Percentiles rank a stretch among this genome's conserved stretches.
Conservation (phyloP, 1,140 invertebrate genomes). For the Lordiphosa stackelbergi region DNA sequence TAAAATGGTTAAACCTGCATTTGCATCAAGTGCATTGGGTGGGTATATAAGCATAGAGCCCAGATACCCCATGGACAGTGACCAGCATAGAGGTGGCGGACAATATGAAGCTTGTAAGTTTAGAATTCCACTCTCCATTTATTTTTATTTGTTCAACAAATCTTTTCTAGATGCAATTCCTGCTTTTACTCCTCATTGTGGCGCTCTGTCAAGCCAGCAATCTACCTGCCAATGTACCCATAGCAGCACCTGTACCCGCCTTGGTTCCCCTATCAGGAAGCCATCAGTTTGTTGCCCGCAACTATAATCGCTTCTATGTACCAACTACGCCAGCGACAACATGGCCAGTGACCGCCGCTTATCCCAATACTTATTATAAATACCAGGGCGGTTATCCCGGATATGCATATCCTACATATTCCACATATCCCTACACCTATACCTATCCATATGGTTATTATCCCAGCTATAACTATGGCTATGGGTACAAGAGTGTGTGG, state of each 20-base stretch:
- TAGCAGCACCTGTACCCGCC: slow-evolving; percentile 11
- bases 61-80: no score
- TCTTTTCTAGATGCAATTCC: no score
- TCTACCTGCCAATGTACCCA: no score
- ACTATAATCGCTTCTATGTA: slow-evolving; percentile 52
- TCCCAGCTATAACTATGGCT: slow-evolving; percentile 51
- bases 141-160: no score
- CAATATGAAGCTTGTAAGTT: no score
- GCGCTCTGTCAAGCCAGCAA: no score
- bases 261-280: slow-evolving; percentile 46
- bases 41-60: no score
- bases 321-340: slow-evolving; percentile 15
- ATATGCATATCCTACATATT: slow-evolving; percentile 15
- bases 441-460: slow-evolving; percentile 47
- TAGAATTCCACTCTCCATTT: no score
- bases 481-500: slow-evolving; percentile 57
- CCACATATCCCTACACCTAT: slow-evolving; percentile 25
- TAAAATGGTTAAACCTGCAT: no score
- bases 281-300: slow-evolving; percentile 61
- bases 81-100: no score
- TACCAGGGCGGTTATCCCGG: slow-evolving; percentile 24
- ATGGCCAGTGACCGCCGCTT: slow-evolving; percentile 34
- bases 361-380: slow-evolving; percentile 49
- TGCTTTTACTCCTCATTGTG: no score
- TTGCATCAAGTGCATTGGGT: no score